phyloP scores from a whole-genome alignment of 2,797 vertebrate species.

The Helarctos malayanus region DNA sequence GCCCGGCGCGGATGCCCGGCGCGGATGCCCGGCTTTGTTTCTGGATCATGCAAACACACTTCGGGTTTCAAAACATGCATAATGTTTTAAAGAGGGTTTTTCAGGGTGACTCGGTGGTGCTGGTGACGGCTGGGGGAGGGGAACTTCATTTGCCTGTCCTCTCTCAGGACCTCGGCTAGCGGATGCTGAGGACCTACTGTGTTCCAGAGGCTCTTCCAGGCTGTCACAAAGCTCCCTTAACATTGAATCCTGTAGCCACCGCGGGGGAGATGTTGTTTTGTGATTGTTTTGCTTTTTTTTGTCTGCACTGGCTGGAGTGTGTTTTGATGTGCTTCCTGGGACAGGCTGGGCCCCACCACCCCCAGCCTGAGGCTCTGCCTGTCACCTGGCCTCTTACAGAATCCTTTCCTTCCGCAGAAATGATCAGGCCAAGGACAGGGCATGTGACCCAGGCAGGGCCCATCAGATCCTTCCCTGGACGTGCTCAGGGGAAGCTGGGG shows the following conservation, averaged over 20 bases:
- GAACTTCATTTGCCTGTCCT: no score
- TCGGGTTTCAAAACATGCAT: neutral
- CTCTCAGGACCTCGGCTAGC: rapidly evolving
- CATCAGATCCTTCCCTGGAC: neutral
- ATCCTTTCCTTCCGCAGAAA: neutral
- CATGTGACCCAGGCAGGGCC: neutral
- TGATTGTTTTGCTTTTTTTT: neutral
- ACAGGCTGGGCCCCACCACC: neutral
- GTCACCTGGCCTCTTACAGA: neutral
- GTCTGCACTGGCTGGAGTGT: neutral
- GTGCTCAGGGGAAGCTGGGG: neutral
- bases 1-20: no score
- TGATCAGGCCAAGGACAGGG: neutral
- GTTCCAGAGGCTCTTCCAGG: neutral
- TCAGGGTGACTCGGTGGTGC: neutral
- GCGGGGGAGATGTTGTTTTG: neutral
- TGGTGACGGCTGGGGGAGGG: neutral
- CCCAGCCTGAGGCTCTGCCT: neutral
- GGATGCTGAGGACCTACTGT: neutral
- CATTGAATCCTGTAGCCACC: neutral
- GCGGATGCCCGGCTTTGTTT: neutral
- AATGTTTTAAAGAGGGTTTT: neutral
- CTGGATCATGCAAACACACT: neutral
- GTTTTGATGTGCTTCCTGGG: neutral
- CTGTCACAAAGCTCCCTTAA: neutral